Conservation (phyloP, 2,113 vertebrate genomes). For the Antechinus flavipes region DNA sequence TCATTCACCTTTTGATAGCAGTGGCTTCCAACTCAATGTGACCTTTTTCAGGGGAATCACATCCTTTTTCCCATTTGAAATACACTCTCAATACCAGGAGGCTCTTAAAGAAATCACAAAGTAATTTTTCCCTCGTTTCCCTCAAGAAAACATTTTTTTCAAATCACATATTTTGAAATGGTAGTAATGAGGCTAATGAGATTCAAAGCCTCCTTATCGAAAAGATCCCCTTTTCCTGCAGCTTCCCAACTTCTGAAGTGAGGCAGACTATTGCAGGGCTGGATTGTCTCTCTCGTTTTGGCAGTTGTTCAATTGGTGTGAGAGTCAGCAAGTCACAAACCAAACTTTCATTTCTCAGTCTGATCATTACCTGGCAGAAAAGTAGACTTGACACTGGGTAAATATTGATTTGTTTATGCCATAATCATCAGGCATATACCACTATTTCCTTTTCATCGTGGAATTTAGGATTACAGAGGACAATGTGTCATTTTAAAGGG, state of each 20-base stretch:
- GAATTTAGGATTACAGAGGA: background rate
- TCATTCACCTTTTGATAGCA: background rate
- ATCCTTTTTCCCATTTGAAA: background rate
- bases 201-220: background rate
- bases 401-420: background rate
- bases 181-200: background rate
- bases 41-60: background rate
- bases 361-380: background rate
- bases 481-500: background rate
- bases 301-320: background rate
- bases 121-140: background rate
- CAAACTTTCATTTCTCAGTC: background rate
- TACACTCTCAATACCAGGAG: background rate
- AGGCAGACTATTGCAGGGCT: background rate
- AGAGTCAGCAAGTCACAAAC: background rate
- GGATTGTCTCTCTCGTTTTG: background rate
- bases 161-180: background rate
- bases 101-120: background rate
- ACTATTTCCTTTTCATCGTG: background rate
- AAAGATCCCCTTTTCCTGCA: background rate
- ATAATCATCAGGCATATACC: background rate
- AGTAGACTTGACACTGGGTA: background rate
- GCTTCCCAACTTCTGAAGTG: background rate
- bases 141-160: background rate
- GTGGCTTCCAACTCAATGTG: background rate